Evolutionary conservation across 1,140 invertebrate genomes (phyloP).

Genomic region (Tetraneura akinire): DNA sequence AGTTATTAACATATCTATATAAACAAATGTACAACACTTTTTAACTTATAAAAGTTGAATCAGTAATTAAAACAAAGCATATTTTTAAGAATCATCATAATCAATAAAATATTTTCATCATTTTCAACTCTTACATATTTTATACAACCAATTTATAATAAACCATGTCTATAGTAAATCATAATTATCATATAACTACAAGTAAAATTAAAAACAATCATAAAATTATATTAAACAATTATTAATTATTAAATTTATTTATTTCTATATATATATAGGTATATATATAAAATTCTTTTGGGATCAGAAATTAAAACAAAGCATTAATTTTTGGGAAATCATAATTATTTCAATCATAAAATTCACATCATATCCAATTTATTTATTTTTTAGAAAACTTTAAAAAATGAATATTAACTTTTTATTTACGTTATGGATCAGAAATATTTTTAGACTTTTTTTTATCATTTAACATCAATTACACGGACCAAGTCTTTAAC

Average conservation of each 20-base stretch:
- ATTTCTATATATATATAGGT: too few species aligned
- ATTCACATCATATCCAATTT: not conserved
- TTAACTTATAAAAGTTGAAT: slow-evolving; percentile 15
- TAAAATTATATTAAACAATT: too few species aligned
- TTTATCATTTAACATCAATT: not conserved
- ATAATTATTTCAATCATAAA: not conserved
- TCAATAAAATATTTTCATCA: slow-evolving; percentile 11
- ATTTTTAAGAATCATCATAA: slow-evolving; percentile 24
- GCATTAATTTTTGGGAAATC: not conserved
- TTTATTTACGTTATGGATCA: not conserved
- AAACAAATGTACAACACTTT: too few species aligned
- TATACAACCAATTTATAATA: too few species aligned
- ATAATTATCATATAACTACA: too few species aligned
- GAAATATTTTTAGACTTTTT: not conserved
- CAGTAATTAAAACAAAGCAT: slow-evolving; percentile 50
- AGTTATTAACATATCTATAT: not conserved
- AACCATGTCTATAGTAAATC: too few species aligned
- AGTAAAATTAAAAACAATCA: too few species aligned
- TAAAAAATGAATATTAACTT: too few species aligned
- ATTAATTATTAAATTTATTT: too few species aligned
- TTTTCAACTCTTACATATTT: slow-evolving; percentile 2
- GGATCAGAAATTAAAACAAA: slow-evolving; percentile 19
- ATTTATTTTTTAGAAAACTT: not conserved
- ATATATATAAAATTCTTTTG: not conserved
- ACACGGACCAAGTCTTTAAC: not conserved